Percentiles rank a stretch among this genome's conserved stretches.
phyloP scores from a whole-genome alignment of 2,113 vertebrate genomes.

The Polypterus bichir region DNA sequence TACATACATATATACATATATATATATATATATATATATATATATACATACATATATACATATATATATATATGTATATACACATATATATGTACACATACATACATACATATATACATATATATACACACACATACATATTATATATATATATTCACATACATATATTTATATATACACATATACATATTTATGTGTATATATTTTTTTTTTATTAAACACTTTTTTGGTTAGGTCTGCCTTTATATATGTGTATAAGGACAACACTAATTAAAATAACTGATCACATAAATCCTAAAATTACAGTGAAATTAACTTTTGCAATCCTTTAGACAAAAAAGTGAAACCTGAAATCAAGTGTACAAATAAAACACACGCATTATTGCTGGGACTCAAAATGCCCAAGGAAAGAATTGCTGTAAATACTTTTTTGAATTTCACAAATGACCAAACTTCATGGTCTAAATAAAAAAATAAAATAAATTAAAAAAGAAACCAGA shows the following conservation, averaged over 20 bases:
- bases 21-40: no score
- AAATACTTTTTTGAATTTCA: constrained; percentile 25
- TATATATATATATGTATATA: no score
- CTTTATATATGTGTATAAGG: not conserved
- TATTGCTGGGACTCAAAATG: no score
- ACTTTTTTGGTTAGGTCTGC: not conserved
- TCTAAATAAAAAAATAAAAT: constrained; percentile 60
- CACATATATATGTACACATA: no score
- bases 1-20: no score
- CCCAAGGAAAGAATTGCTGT: not conserved
- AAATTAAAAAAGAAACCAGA: constrained; percentile 30
- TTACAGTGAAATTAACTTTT: not conserved
- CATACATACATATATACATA: not conserved
- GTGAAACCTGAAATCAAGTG: no score
- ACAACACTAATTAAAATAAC: not conserved
- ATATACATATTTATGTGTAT: no score
- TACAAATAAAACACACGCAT: no score
- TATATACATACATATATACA: no score
- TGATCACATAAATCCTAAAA: not conserved
- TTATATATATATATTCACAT: no score
- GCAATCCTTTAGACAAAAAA: not conserved
- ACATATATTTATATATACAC: no score
- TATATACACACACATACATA: no score
- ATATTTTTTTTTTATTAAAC: not conserved
- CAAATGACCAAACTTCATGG: constrained; percentile 51